Percentiles rank a stretch among this genome's conserved stretches.
phyloP scores from a whole-genome alignment of 2,797 vertebrate genomes.

The Sebastes alutus region DNA sequence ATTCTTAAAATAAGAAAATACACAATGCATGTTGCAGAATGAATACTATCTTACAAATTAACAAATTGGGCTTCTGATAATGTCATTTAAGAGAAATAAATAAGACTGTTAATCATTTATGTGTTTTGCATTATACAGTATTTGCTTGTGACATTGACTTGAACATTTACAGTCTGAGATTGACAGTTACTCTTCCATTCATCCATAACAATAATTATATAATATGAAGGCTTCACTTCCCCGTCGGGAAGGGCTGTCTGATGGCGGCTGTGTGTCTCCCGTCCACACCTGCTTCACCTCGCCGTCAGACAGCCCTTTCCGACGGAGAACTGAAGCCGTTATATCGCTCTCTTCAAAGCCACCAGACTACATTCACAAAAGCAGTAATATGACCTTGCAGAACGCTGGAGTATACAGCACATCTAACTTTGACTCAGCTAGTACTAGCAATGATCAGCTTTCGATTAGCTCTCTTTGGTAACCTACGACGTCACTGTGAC shows the following conservation, averaged over 20 bases:
- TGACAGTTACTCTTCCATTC: neutral
- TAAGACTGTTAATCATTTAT: neutral
- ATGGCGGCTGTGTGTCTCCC: no score
- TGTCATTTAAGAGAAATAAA: neutral
- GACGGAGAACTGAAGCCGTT: fast-evolving
- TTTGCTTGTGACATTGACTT: neutral
- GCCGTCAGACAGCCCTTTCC: no score
- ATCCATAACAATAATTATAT: neutral
- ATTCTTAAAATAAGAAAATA: neutral
- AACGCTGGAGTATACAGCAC: no score
- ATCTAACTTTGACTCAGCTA: neutral
- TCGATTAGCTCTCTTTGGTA: no score
- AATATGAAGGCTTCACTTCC: no score
- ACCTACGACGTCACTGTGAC: no score
- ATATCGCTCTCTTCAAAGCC: no score
- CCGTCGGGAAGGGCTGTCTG: no score
- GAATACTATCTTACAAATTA: neutral
- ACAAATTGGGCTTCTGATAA: neutral
- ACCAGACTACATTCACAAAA: no score
- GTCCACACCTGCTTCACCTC: no score
- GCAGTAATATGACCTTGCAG: fast-evolving
- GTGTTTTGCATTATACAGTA: neutral
- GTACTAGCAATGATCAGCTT: no score
- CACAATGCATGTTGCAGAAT: neutral
- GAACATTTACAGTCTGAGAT: neutral